Evolutionary conservation across 2,888 invertebrate genomes (phyloP).

Genomic region (Drosophila antonietae): DNA sequence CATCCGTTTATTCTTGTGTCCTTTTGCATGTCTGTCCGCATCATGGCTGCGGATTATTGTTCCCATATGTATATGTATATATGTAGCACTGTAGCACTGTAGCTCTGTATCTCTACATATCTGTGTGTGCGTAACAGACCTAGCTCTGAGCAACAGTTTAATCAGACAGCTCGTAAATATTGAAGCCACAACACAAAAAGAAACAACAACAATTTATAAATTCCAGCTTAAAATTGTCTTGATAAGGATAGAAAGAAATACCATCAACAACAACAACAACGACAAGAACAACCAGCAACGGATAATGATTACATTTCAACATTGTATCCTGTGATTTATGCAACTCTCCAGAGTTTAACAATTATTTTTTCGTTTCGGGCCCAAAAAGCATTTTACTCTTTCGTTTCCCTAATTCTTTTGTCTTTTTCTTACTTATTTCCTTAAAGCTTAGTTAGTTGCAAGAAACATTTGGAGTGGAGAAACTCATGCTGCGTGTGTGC

Average conservation of each 20-base stretch:
- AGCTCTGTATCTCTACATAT: not conserved
- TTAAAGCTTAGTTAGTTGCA: not conserved
- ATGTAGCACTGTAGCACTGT: not conserved
- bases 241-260: constrained; percentile 28
- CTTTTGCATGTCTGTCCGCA: constrained; percentile 5
- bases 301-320: constrained; percentile 34
- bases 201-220: constrained; percentile 44
- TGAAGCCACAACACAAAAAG: constrained; percentile 37
- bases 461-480: not conserved
- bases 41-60: constrained; percentile 47
- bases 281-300: not conserved
- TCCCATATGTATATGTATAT: constrained; percentile 28
- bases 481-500: not conserved
- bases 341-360: constrained; percentile 10
- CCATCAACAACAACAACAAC: not conserved
- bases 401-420: not conserved
- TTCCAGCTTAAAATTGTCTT: constrained; percentile 28
- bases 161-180: constrained; percentile 60
- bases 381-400: not conserved
- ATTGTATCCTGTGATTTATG: constrained; percentile 17
- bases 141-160: constrained; percentile 55
- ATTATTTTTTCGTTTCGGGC: constrained; percentile 8
- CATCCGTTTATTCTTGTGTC: constrained; percentile 10
- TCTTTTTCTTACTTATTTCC: not conserved
- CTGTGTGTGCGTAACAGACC: constrained; percentile 18